phyloP scores from a whole-genome alignment of 2,797 vertebrate species.

The Sparidentex hasta region DNA sequence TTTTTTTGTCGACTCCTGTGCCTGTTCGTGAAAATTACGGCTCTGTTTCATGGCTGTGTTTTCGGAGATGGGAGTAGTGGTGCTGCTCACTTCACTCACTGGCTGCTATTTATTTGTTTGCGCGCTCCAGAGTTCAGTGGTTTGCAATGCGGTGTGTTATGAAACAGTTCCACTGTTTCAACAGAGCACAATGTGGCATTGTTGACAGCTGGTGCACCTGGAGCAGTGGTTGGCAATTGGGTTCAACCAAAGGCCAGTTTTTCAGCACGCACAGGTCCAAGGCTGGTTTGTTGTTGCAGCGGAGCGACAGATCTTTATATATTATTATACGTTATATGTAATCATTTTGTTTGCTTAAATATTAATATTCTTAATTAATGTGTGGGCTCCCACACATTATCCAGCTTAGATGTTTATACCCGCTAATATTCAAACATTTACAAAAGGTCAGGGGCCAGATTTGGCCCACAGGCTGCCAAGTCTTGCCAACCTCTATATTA shows the following conservation, averaged over 20 bases:
- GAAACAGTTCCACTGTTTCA: slow-evolving; percentile 35
- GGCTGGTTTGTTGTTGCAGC: slow-evolving; percentile 14
- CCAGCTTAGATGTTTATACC: neutral
- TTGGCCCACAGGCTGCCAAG: neutral
- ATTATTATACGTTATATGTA: neutral
- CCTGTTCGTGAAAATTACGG: slow-evolving; percentile 26
- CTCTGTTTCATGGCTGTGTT: slow-evolving; percentile 20
- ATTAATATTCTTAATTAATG: neutral
- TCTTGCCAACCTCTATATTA: neutral
- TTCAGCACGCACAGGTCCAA: slow-evolving; percentile 1
- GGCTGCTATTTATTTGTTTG: slow-evolving; percentile 45
- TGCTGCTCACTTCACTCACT: slow-evolving; percentile 20
- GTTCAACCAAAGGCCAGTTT: slow-evolving; percentile 36
- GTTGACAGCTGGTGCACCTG: slow-evolving; percentile 52
- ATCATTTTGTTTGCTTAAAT: neutral
- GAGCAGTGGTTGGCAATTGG: slow-evolving; percentile 29
- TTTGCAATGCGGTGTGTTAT: slow-evolving; percentile 22
- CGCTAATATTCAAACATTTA: slow-evolving; percentile 26
- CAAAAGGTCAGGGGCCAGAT: slow-evolving; percentile 9
- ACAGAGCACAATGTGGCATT: slow-evolving; percentile 15
- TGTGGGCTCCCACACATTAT: neutral
- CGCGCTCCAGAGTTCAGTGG: slow-evolving; percentile 23
- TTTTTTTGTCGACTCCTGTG: neutral
- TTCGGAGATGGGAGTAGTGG: slow-evolving; percentile 15
- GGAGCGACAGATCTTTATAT: neutral